Evolutionary conservation across 1,140 invertebrate genomes (phyloP), one percentile per base, ranked within the genome.

Genomic region (Sycophila sp.): DNA sequence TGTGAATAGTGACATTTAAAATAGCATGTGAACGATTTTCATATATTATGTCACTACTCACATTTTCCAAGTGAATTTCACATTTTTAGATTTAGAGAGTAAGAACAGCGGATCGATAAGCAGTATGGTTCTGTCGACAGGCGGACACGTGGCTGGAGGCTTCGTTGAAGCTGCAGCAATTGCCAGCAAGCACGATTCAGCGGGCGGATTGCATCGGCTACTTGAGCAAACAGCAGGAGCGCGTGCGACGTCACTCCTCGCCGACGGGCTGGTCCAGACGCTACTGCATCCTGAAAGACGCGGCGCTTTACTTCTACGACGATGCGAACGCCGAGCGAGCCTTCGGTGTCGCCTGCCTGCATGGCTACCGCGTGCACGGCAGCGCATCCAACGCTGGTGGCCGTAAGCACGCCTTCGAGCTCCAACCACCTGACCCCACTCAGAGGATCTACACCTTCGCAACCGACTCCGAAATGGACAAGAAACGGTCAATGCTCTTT

Each of bases 201-300:
- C 88, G 93, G 66, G 92, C 95, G 1, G 96, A 98, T 78, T 98
- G 96, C 85, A 93, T 93, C 77, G 97, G 97, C 15, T 95, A 94
- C 83, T 87, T 98, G 22, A 91, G 91, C 78, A 98, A 97, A 83
- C 89, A 85, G 66, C 83, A 86, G 26, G 81, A 83, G 94, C 80
- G 92, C 84, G 75, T 92, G 89, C 82, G 92, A 88, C 91, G 95
- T 93, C 86, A 92, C 89, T 53, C 82, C 1, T 85, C 85, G 40
- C 83, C 85, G 10, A 84, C 83, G 22, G 83, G 83, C 24, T 98
- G 96, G 96, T 93, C 92, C 68, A 91, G 93, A 77, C 89, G 96
- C 49, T 98, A 97, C 87, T 98, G 96, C 87, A 93, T 98, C 22
- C 89, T 98, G 5, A 98, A 98, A 84, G 96, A 98, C 85, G 96